These are phyloP conservation scores for Choreutis nemorana DNA, from an alignment of 2,888 invertebrate genomes.

Conservation along the genomic window DNA sequence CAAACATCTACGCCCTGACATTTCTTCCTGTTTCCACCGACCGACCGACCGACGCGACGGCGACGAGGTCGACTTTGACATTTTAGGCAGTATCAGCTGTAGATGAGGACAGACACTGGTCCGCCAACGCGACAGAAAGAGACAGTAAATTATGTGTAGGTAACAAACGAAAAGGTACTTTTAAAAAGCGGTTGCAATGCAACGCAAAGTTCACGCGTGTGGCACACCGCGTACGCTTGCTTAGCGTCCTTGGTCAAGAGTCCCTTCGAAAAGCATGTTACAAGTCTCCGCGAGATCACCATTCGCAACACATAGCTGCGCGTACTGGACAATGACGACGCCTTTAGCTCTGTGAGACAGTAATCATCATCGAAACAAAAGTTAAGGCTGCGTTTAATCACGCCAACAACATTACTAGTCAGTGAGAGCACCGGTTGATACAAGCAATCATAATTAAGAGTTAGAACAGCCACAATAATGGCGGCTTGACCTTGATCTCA, in stretches of 20 bases:
- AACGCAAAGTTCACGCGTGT: constrained; percentile 26
- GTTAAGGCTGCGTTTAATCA: constrained; percentile 1
- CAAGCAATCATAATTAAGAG: constrained; percentile 41
- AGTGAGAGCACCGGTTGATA: constrained; percentile 18
- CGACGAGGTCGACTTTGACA: constrained; percentile 55
- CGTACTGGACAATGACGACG: too few relatives aligned
- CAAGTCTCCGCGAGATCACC: too few relatives aligned
- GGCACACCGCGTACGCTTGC: constrained; percentile 26
- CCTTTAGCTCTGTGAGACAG: too few relatives aligned
- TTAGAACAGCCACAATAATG: constrained; percentile 38
- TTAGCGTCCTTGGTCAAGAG: constrained; percentile 38
- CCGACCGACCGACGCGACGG: too few relatives aligned
- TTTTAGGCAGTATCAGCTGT: constrained; percentile 25
- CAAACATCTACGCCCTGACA: constrained; percentile 28
- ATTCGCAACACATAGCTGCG: too few relatives aligned
- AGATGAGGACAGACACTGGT: constrained; percentile 15
- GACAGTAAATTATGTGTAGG: too few relatives aligned
- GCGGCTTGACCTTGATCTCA: constrained; percentile 45
- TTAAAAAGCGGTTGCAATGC: constrained; percentile 27
- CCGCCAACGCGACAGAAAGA: constrained; percentile 23
- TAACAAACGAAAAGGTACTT: constrained; percentile 20
- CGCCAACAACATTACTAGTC: too few relatives aligned
- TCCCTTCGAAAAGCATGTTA: constrained; percentile 37
- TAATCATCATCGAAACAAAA: too few relatives aligned
- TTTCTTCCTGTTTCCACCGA: constrained; percentile 42